phyloP scores from a whole-genome alignment of 2,113 vertebrate genomes.

The Scomber japonicus region DNA sequence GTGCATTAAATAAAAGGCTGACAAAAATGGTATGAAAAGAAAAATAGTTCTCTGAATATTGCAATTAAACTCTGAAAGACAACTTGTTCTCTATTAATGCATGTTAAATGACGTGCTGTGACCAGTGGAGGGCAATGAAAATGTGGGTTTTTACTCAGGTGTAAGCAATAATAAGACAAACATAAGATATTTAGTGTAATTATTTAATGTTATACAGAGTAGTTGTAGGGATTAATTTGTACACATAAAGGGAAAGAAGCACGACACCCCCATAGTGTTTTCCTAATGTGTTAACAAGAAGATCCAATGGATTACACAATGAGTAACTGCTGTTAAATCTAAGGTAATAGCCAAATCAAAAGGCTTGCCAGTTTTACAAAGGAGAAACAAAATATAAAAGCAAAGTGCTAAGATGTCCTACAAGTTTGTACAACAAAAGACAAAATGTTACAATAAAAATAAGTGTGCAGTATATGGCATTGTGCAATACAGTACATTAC shows the following conservation, averaged over 20 bases:
- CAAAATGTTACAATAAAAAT: constrained; percentile 66
- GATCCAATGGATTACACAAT: constrained; percentile 57
- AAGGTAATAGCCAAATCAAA: constrained; percentile 68
- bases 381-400: constrained; percentile 62
- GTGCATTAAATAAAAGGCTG: no score
- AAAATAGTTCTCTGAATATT: no score
- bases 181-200: constrained; percentile 57
- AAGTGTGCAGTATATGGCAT: constrained; percentile 78
- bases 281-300: constrained; percentile 52
- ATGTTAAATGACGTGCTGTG: no score
- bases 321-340: constrained; percentile 57
- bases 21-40: no score
- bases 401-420: constrained; percentile 78
- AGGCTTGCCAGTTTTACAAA: constrained; percentile 58
- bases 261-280: constrained; percentile 63
- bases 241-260: constrained; percentile 71
- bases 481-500: constrained; percentile 81
- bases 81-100: no score
- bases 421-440: constrained; percentile 73
- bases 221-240: constrained; percentile 58
- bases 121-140: no score
- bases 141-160: no score
- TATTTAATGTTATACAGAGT: constrained; percentile 79
- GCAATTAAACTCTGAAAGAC: no score
- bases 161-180: constrained; percentile 6